Percentiles rank a stretch among this genome's conserved stretches.
Conservation (phyloP, 1,140 invertebrate genomes). For the Hydropsyche tenuis region DNA sequence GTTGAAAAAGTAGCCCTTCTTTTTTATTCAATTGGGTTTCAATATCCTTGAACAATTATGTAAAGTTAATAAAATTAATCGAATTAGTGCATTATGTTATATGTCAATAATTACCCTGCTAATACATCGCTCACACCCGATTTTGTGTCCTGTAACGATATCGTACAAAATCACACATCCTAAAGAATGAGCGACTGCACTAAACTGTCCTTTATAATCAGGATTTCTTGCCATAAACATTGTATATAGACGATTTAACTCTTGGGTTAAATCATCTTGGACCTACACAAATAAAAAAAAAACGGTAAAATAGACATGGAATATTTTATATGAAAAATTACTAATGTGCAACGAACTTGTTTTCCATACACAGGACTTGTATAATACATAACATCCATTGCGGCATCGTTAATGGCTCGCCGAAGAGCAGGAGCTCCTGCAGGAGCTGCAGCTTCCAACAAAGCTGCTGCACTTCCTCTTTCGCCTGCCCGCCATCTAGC, state of each 20-base stretch:
- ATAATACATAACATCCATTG: slow-evolving; percentile 85
- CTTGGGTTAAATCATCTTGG: slow-evolving; percentile 70
- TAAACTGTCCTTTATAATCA: slow-evolving; percentile 74
- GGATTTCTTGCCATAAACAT: slow-evolving; percentile 77
- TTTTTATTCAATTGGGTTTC: slow-evolving; percentile 55
- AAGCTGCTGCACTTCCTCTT: slow-evolving; percentile 34
- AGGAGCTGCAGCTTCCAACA: slow-evolving; percentile 73
- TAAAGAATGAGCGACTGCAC: slow-evolving; percentile 79
- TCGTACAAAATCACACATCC: slow-evolving; percentile 83
- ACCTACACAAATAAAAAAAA: slow-evolving; percentile 52
- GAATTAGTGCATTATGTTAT: slow-evolving; percentile 2
- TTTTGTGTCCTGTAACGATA: slow-evolving; percentile 69
- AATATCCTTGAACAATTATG: slow-evolving; percentile 12
- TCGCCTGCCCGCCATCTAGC: slow-evolving; percentile 44
- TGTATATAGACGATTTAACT: slow-evolving; percentile 75
- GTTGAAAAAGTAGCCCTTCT: slow-evolving; percentile 56
- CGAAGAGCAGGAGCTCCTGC: slow-evolving; percentile 70
- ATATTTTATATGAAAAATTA: background rate
- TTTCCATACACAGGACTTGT: slow-evolving; percentile 79
- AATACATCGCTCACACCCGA: slow-evolving; percentile 44
- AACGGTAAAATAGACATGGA: background rate
- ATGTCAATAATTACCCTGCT: slow-evolving; percentile 30
- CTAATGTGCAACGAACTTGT: slow-evolving; percentile 65
- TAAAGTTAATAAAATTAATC: background rate
- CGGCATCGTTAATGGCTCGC: slow-evolving; percentile 74